phyloP scores from a whole-genome alignment of 2,888 invertebrate species.

The Dasysyrphus tricinctus region DNA sequence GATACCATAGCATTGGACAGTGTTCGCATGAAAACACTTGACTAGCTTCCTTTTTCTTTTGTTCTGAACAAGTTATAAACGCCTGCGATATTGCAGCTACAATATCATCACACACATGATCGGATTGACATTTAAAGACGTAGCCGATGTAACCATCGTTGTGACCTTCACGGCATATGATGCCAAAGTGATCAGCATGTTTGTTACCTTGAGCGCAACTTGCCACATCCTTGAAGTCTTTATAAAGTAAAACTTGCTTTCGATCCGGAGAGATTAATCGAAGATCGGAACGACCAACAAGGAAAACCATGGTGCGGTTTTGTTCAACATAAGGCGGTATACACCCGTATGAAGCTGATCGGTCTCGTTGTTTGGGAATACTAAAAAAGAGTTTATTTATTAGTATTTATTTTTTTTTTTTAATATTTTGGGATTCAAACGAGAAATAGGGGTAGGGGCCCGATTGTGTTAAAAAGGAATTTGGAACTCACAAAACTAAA shows the following conservation, averaged over 20 bases:
- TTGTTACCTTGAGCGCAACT: slow-evolving; percentile 93
- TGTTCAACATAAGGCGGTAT: slow-evolving; percentile 87
- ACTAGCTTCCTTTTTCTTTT: slow-evolving; percentile 86
- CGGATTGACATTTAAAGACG: slow-evolving; percentile 94
- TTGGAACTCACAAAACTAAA: too few relatives aligned
- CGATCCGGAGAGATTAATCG: slow-evolving; percentile 96
- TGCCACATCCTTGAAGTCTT: slow-evolving; percentile 94
- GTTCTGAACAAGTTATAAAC: slow-evolving; percentile 83
- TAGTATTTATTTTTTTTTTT: slow-evolving; percentile 12
- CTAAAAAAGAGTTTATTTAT: slow-evolving; percentile 75
- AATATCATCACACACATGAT: slow-evolving; percentile 91
- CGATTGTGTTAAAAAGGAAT: background rate
- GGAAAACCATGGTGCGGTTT: slow-evolving; percentile 96
- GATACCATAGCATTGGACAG: slow-evolving; percentile 98
- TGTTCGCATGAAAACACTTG: slow-evolving; percentile 94
- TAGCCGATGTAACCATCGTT: slow-evolving; percentile 91
- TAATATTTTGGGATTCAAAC: slow-evolving; percentile 8
- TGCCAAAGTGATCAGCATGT: slow-evolving; percentile 95
- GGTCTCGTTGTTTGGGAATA: slow-evolving; percentile 84
- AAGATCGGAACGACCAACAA: slow-evolving; percentile 93
- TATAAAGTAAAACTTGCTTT: slow-evolving; percentile 94
- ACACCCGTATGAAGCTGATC: slow-evolving; percentile 87
- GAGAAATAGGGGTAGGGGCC: background rate
- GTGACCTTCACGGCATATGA: slow-evolving; percentile 92
- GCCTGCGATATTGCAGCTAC: slow-evolving; percentile 86